Base-by-base conservation (phyloP, 2,113 vertebrate genomes). In the Phaetusa simplex region DNA sequence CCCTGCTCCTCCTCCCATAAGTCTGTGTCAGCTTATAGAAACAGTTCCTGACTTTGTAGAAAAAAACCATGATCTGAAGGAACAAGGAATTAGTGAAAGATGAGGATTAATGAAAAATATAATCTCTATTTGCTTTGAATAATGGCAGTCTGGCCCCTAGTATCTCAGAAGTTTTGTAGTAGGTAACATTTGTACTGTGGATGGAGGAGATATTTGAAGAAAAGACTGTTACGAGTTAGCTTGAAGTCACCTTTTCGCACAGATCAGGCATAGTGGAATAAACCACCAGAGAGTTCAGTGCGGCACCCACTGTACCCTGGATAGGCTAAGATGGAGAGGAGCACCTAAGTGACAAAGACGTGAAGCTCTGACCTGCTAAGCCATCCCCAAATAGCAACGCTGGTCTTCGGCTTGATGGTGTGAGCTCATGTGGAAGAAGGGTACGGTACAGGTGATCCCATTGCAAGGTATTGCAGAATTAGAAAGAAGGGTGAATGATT, bases 211-310 rank as follows among this genome's bases (percentile, higher is more conserved):
- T 21, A 38, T 4, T n/a, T 55, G 43, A 84, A 72, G 38, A 40
- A 61, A 88, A 76, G 5, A 36, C 9, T 19, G 19, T 17, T 36
- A 21, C 0, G 0, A 59, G 8, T 76, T 74, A 45, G 30, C 17
- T 50, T 50, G 42, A 43, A 72, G 49, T 50, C 59, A 61, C 8
- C 45, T 80, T 90, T 82, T 47, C 2, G 1, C 43, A 27, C 38
- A 38, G 34, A 88, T 55, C 2, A 30, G 14, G 14, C 1, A 1
- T 2, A 27, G 19, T 11, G 17, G 58, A 88, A 80, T 72, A 53
- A 90, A 61, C 40, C 52, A 27, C 5, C 49, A 11, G 66, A 64
- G 64, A 84, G 18, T 67, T 59, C 45, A 69, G 18, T 15, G n/a
- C 59, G 32, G 11, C 38, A 67, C 12, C 36, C 12, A 2, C 16